These are phyloP conservation scores for Ciconia maguari DNA, from an alignment of 2,113 vertebrate species.

Conservation along the genomic window DNA sequence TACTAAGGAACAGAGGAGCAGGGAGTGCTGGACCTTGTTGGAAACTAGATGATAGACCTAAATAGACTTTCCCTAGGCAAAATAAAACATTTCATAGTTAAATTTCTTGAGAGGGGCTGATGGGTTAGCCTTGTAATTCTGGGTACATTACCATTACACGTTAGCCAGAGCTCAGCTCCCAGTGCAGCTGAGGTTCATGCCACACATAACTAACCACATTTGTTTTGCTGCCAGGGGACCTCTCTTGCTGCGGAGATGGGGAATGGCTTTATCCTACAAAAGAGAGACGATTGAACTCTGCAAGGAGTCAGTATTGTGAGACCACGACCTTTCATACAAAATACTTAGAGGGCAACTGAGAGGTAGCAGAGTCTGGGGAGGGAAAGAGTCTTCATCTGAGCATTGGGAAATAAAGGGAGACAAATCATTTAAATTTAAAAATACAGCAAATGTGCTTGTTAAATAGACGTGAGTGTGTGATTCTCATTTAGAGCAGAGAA, in stretches of 20 bases:
- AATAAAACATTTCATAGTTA: slow-evolving; percentile 43
- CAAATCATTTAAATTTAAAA: slow-evolving; percentile 27
- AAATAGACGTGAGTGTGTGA: background rate
- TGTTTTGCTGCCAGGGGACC: slow-evolving; percentile 61
- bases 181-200: slow-evolving; percentile 45
- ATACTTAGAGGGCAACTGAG: background rate
- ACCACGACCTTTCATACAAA: slow-evolving; percentile 27
- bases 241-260: background rate
- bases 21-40: background rate
- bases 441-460: background rate
- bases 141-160: background rate
- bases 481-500: background rate
- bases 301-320: slow-evolving; percentile 15
- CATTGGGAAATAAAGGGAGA: slow-evolving; percentile 16
- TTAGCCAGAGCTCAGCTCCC: slow-evolving; percentile 29
- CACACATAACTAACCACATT: slow-evolving; percentile 62
- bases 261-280: slow-evolving; percentile 33
- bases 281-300: slow-evolving; percentile 33
- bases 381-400: background rate
- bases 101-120: slow-evolving; percentile 41
- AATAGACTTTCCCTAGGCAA: slow-evolving; percentile 21
- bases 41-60: background rate
- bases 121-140: slow-evolving; percentile 22
- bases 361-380: slow-evolving; percentile 5
- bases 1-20: background rate